Conservation (phyloP, 2,113 vertebrate genomes). For the Dicrurus megarhynchus region DNA sequence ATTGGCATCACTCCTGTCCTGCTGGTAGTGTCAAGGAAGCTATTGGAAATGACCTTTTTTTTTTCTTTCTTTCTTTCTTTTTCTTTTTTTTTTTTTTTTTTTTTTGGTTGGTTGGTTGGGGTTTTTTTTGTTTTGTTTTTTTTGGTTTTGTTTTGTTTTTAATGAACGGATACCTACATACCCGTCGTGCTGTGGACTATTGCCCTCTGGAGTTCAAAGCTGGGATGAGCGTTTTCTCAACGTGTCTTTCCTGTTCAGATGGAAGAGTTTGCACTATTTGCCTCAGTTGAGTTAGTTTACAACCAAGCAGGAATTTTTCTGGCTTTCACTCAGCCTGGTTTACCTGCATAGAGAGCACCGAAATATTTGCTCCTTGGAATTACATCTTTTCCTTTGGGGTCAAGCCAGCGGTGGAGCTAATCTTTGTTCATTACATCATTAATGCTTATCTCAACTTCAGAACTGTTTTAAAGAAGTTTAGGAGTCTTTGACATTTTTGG, state of each 20-base stretch:
- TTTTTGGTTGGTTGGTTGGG: too few relatives aligned
- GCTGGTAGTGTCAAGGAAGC: not conserved
- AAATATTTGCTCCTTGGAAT: slow-evolving; percentile 25
- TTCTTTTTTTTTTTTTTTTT: too few relatives aligned
- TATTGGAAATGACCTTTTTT: accelerated
- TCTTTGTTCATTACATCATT: slow-evolving; percentile 56
- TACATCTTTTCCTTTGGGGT: not conserved
- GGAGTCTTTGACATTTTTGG: slow-evolving; percentile 39
- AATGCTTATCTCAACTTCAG: slow-evolving; percentile 59
- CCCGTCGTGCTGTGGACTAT: not conserved
- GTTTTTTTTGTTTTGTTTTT: not conserved
- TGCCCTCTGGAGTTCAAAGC: slow-evolving; percentile 61
- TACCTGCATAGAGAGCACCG: not conserved
- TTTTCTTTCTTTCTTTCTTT: not conserved
- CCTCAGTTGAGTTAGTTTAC: not conserved
- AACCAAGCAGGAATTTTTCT: not conserved
- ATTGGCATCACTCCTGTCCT: not conserved
- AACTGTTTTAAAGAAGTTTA: slow-evolving; percentile 55
- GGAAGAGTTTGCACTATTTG: not conserved
- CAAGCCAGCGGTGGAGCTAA: slow-evolving; percentile 46
- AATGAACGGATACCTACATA: accelerated
- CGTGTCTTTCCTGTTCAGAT: not conserved
- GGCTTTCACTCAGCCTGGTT: not conserved
- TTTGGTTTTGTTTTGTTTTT: not conserved
- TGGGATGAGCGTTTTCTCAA: not conserved